These are phyloP conservation scores for Argyrosomus japonicus DNA, from an alignment of 2,113 vertebrate species.

Conservation along the genomic window DNA sequence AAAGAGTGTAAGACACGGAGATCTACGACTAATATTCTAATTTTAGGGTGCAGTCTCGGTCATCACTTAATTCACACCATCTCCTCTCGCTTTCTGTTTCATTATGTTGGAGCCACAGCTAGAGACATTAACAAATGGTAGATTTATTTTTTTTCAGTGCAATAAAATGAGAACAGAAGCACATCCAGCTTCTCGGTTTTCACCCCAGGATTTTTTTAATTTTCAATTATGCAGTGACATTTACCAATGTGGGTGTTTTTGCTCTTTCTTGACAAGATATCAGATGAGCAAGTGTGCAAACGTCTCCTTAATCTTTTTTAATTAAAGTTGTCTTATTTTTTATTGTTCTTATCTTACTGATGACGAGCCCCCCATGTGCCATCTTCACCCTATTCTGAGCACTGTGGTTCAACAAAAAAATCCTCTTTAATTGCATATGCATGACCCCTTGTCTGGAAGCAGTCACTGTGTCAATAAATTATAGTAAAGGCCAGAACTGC, in stretches of 20 bases:
- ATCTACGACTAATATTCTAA: slow-evolving; percentile 5
- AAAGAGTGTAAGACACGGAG: not conserved
- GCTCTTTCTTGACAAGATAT: slow-evolving; percentile 45
- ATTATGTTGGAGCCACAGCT: slow-evolving; percentile 2
- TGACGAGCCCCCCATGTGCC: slow-evolving; percentile 29
- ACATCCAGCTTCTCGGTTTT: slow-evolving; percentile 28
- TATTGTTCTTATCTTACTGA: slow-evolving; percentile 65
- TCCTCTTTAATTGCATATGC: slow-evolving; percentile 71
- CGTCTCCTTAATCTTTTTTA: slow-evolving; percentile 63
- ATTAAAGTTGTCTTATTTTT: slow-evolving; percentile 73
- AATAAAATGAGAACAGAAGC: not conserved
- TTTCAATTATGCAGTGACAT: slow-evolving; percentile 60
- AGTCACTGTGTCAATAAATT: slow-evolving; percentile 71
- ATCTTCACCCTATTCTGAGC: slow-evolving; percentile 29
- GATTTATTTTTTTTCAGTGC: slow-evolving; percentile 1
- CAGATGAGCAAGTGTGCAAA: slow-evolving; percentile 33
- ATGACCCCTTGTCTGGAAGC: slow-evolving; percentile 69
- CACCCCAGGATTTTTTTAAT: slow-evolving; percentile 7
- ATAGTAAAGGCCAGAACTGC: slow-evolving; percentile 60
- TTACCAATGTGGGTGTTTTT: slow-evolving; percentile 58
- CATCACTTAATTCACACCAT: not conserved
- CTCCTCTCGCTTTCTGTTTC: not conserved
- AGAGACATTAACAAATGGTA: slow-evolving; percentile 34
- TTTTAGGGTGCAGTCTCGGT: slow-evolving; percentile 20
- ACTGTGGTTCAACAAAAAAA: slow-evolving; percentile 46